These are phyloP conservation scores for Myrmecobius fasciatus DNA, from an alignment of 2,113 vertebrate species.

Conservation along the genomic window DNA sequence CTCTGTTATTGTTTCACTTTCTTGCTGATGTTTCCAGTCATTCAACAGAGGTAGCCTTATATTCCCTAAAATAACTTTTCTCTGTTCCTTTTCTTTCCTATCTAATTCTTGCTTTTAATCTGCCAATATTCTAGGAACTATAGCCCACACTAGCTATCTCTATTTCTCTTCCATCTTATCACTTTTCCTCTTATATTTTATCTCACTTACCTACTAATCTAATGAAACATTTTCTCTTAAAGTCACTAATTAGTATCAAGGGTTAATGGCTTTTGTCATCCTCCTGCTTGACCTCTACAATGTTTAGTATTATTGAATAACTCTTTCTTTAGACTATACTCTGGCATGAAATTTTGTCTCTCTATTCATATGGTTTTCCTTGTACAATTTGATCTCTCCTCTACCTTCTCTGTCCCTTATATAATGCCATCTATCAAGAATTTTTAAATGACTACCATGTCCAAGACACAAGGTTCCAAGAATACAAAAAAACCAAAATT, in stretches of 20 bases:
- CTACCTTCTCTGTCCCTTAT: no score
- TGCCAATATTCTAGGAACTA: neutral
- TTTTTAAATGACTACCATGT: neutral
- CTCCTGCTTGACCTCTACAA: neutral
- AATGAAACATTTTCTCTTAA: neutral
- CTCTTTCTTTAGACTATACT: neutral
- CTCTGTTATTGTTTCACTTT: neutral
- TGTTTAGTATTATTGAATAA: neutral
- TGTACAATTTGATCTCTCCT: neutral
- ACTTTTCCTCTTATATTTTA: neutral
- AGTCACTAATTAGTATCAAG: neutral
- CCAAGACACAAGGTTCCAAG: neutral
- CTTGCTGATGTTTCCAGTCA: no score
- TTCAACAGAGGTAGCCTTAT: no score
- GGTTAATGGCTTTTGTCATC: neutral
- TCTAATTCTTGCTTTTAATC: neutral
- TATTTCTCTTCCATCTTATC: neutral
- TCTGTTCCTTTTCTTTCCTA: neutral
- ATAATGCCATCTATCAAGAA: neutral
- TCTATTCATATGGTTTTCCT: neutral
- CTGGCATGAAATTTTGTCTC: neutral
- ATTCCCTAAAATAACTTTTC: no score
- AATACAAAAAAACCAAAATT: neutral
- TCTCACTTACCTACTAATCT: neutral
- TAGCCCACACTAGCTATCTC: neutral